phyloP scores from a whole-genome alignment of 2,113 vertebrate species.

The Lota lota region DNA sequence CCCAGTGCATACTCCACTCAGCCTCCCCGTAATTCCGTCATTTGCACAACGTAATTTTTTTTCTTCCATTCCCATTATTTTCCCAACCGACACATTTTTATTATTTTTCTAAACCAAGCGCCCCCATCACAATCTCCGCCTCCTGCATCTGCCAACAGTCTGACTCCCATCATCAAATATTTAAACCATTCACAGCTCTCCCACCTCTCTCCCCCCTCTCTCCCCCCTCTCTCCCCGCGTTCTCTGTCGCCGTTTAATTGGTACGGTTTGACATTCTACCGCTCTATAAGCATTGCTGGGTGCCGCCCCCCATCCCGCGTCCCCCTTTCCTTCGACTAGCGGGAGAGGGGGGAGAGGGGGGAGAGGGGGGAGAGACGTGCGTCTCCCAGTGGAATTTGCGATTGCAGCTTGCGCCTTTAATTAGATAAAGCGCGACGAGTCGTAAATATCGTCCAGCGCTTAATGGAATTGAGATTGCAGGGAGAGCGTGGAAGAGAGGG shows the following conservation, averaged over 20 bases:
- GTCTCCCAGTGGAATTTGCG: conserved; percentile 59
- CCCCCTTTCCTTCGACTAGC: conserved; percentile 21
- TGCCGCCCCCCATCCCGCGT: neutral
- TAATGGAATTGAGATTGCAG: conserved; percentile 71
- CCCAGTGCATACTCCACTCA: no score
- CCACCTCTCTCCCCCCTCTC: conserved; percentile 29
- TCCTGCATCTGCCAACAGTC: no score
- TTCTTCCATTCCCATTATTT: no score
- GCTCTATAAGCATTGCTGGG: conserved; percentile 47
- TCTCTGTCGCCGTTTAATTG: conserved; percentile 49
- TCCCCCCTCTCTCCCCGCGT: conserved; percentile 12
- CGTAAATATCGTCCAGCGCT: conserved; percentile 68
- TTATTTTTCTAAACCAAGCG: no score
- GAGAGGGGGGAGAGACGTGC: neutral
- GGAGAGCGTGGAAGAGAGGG: conserved; percentile 20
- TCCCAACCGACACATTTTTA: no score
- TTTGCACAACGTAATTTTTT: no score
- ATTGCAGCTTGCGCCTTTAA: conserved; percentile 70
- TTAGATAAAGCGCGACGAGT: conserved; percentile 67
- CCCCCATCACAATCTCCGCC: no score
- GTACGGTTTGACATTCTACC: conserved; percentile 57
- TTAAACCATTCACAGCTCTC: neutral
- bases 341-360: neutral
- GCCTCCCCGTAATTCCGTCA: no score
- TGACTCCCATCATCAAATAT: no score